phyloP scores from a whole-genome alignment of 2,797 vertebrate species.

The Enteromius treurensis region DNA sequence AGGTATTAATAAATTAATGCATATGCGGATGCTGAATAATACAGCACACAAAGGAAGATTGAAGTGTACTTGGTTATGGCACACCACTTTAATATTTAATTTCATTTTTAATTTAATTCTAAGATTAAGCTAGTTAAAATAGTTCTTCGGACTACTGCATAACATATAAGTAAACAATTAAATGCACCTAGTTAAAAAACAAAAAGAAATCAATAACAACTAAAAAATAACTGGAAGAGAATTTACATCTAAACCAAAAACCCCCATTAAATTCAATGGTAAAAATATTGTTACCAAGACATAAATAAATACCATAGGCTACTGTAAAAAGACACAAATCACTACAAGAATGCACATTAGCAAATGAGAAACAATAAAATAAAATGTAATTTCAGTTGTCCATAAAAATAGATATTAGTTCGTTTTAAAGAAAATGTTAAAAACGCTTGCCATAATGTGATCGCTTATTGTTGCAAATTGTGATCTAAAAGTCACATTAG shows the following conservation, averaged over 20 bases:
- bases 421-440: not conserved
- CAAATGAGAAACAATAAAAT: not conserved
- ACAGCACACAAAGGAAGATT: not conserved
- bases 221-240: not conserved
- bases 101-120: not conserved
- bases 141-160: not conserved
- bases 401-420: not conserved
- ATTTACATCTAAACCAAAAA: not conserved
- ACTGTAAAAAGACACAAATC: not conserved
- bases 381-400: not conserved
- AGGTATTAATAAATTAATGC: constrained; percentile 6
- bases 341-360: not conserved
- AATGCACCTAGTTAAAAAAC: not conserved
- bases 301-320: not conserved
- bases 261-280: not conserved
- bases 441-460: not conserved
- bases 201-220: not conserved
- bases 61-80: constrained; percentile 2
- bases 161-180: not conserved
- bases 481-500: constrained; percentile 12
- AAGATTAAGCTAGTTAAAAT: not conserved
- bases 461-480: not conserved
- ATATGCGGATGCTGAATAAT: constrained; percentile 12
- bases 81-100: not conserved
- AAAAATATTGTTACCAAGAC: not conserved